Conservation (phyloP, 2,888 invertebrate genomes). For the Amitus sp. region DNA sequence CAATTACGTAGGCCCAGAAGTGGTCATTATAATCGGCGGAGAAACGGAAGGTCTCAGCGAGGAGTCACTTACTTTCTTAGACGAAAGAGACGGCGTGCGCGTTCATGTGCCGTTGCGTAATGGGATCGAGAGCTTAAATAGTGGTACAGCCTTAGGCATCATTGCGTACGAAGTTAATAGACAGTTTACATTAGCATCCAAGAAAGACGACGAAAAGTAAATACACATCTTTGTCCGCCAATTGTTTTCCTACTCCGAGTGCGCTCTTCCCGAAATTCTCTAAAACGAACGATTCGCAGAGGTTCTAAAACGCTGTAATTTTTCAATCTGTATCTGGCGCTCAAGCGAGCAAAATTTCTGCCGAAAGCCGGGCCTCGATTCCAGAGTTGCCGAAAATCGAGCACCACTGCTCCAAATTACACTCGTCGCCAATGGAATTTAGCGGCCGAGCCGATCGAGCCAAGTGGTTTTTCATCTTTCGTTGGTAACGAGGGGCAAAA, state of each 20-base stretch:
- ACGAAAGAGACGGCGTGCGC: conserved; percentile 70
- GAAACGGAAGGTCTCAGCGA: conserved; percentile 89
- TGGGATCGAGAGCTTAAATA: conserved; percentile 86
- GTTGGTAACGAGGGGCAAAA: conserved; percentile 21
- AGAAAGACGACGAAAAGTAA: too few species aligned
- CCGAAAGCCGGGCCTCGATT: too few species aligned
- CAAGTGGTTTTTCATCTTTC: conserved; percentile 30
- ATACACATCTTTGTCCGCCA: too few species aligned
- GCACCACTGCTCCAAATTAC: conserved; percentile 39
- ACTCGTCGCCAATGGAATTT: conserved; percentile 37
- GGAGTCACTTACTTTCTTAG: conserved; percentile 75
- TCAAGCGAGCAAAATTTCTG: too few species aligned
- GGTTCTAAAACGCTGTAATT: too few species aligned
- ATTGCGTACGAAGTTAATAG: conserved; percentile 85
- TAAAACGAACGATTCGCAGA: too few species aligned
- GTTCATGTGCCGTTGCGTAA: conserved; percentile 83
- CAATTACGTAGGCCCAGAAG: conserved; percentile 68
- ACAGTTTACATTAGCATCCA: conserved; percentile 69
- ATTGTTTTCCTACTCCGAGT: too few species aligned
- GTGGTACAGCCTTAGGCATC: conserved; percentile 83
- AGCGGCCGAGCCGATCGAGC: conserved; percentile 14
- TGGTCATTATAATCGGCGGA: conserved; percentile 84
- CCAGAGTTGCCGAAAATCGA: conserved; percentile 30
- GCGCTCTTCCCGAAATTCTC: too few species aligned
- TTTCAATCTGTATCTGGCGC: too few species aligned